phyloP scores from a whole-genome alignment of 2,888 invertebrate genomes.

The Linnaemya vulpina region DNA sequence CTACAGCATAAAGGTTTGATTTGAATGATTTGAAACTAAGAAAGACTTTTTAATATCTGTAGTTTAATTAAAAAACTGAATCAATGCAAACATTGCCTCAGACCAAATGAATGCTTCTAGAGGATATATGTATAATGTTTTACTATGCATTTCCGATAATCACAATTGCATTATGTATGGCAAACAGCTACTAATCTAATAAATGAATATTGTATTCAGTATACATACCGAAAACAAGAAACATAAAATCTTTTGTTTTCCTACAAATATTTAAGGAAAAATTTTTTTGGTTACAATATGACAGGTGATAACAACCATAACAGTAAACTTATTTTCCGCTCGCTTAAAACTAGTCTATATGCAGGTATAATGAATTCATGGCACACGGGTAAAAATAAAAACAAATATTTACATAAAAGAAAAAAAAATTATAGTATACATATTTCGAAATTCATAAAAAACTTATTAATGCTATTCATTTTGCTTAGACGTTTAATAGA shows the following conservation, averaged over 20 bases:
- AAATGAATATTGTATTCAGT: too few species aligned
- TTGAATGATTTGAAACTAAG: too few species aligned
- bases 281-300: constrained; percentile 22
- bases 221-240: background rate
- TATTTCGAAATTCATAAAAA: background rate
- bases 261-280: background rate
- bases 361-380: background rate
- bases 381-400: background rate
- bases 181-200: background rate
- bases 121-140: too few species aligned
- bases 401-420: background rate
- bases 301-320: constrained; percentile 45
- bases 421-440: too few species aligned
- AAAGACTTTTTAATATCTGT: too few species aligned
- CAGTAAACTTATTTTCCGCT: constrained; percentile 7
- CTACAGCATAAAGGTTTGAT: too few species aligned
- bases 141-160: too few species aligned
- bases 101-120: too few species aligned
- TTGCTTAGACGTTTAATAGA: background rate
- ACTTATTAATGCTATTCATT: background rate
- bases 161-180: background rate
- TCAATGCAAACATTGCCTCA: too few species aligned
- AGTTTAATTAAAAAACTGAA: too few species aligned
- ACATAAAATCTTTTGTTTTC: constrained; percentile 24
- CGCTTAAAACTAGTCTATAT: background rate